Evolutionary conservation across 2,888 invertebrate species (phyloP), one percentile per base, ranked within the genome.

Genomic region (Timema podura): DNA sequence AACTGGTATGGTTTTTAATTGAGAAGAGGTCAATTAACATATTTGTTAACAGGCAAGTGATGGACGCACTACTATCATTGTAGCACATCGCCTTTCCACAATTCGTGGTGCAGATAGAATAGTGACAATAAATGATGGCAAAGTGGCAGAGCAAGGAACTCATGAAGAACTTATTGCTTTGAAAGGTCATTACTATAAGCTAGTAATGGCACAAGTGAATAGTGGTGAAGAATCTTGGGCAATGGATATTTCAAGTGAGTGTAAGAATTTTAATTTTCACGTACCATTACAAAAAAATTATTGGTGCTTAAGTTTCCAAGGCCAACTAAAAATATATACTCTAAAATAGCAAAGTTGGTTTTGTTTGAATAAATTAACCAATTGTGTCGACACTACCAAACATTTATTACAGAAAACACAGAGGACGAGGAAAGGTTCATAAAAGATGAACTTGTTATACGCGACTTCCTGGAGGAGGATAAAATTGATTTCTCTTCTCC

Each of bases 11-110:
- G 30, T 30, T 30, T 30, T 30, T 30, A 30, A 30, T 30, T 30
- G 30, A 30, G 30, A 30, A 30, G 30, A 30, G 30, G 7, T 30
- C 44, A 64, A n/a, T n/a, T 30, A 16, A 6, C 44, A 5, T 9
- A 30, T 67, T 1, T 65, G 9, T n/a, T 47, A 15, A 9, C 75
- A 89, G 88, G 90, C 89, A 5, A 87, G 89, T 77, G 82, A 88
- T 82, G 91, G 90, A 65, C 85, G 92, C 68, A 93, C 92, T 0
- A 92, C 92, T 0, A 85, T 93, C 10, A 90, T 92, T 45, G 89
- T 93, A 11, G 92, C 92, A 0, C 92, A 93, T 79, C 84, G 92
- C 67, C 81, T 92, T 15, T 87, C 91, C 0, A 92, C 92, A 0
- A 91, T 92, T 69, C 83, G 89, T 71, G 85, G 87, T 72, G 92